Evolutionary conservation across 2,797 vertebrate species (phyloP), one percentile per base, ranked within the genome.

Genomic region (Dicrostonyx torquatus): DNA sequence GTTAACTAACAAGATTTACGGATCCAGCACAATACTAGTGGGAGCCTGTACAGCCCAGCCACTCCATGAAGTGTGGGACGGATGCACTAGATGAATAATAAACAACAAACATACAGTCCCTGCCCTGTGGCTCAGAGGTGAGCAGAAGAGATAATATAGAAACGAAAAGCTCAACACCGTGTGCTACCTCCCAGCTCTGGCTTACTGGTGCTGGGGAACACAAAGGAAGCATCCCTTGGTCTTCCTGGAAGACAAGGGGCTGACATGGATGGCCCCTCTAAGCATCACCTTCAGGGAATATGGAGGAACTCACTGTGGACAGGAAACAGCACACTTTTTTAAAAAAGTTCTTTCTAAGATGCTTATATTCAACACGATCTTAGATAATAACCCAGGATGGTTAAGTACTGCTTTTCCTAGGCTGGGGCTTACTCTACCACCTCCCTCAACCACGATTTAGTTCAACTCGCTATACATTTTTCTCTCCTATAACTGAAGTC

Each of bases 1-100:
- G 89, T 95, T 92, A 92, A 92, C 1, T 45, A 95, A 72, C 24
- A 91, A 79, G 85, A 89, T 95, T 50, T 86, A 87, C 94, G 90
- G 96, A 87, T 79, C 91, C 78, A 87, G 55, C 75, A 90, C 50
- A 86, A 15, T 62, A 14, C 88, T 80, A 72, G 53, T 73, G 40
- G 60, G 78, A 89, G 45, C 53, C 64, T 55, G 9, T 62, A 50
- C 0, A 34, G 45, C 48, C 60, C 64, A 83, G 43, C 12, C 37
- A 60, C 37, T 96, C 89, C 17, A 22, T 92, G 55, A 96, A 94
- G 94, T 92, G 29, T 70, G 84, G n/a, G 92, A 84, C 77, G 90
- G 94, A 66, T 20, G 83, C 48, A 95, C 88, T n/a, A 40, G 43
- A 72, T 64, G 37, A 79, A 75, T 83, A 93, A 91, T 76, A 94